Evolutionary conservation across 1,140 invertebrate genomes (phyloP), one percentile per base, ranked within the genome.

Genomic region (Aphis gossypii): DNA sequence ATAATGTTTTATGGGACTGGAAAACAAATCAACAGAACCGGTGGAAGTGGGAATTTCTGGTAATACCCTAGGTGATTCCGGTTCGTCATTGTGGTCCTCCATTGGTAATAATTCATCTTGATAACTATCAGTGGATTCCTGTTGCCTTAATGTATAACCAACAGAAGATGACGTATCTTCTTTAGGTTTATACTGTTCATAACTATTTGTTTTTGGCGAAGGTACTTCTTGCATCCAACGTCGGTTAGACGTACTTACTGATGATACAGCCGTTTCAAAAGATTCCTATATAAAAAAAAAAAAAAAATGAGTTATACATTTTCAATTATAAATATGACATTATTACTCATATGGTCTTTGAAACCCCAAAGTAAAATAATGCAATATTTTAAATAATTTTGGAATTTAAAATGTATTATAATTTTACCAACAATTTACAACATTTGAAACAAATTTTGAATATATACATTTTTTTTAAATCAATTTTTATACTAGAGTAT

Each of bases 261-360:
- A 96, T 94, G 96, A 96, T n/a, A 96, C 95, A 18, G 96, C 96
- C 35, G 96, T 96, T 93, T 96, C 96, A 94, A 96, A 96, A 7
- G 96, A 96, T 88, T 96, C 96, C 93, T 96, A 96, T 1, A 41
- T 41, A 41, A 2, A 54, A 96, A 14, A 18, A 51, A n/a, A n/a
- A n/a, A n/a, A 68, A 68, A n/a, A 68, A n/a, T 68, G 2, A 68
- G 14, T 68, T 18, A n/a, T 68, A n/a, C 30, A 18, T 18, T 0
- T n/a, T 68, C 18, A 18, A n/a, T n/a, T 11, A 68, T n/a, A 14
- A 30, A 14, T 68, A 68, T n/a, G 2, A n/a, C 0, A n/a, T 14
- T n/a, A 68, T 68, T 14, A n/a, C n/a, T 4, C 11, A n/a, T n/a
- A 30, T 68, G 1, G 18, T 68, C 18, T 60, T 68, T 11, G n/a